A percentile compares a stretch with the other conserved stretches of the same genome.
Evolutionary conservation across 2,888 invertebrate species (phyloP).

Genomic region (Cabera pusaria): DNA sequence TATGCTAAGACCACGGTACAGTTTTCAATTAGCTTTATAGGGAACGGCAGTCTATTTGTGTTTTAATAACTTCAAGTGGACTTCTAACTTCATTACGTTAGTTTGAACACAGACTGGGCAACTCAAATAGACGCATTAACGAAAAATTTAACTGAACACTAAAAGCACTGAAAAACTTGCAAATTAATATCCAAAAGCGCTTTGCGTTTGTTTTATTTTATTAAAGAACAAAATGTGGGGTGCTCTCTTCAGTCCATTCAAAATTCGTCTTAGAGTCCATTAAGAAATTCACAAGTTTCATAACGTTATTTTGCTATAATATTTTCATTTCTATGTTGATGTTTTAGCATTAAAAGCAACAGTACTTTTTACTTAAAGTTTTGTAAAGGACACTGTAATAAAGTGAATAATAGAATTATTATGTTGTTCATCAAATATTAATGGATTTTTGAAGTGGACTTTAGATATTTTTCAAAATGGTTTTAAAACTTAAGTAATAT

Average conservation of each 20-base stretch:
- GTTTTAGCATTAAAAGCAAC: constrained; percentile 4
- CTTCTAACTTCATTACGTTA: constrained; percentile 54
- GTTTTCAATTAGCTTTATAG: constrained; percentile 72
- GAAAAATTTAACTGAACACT: constrained; percentile 12
- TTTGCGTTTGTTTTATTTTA: constrained; percentile 22
- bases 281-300: constrained; percentile 26
- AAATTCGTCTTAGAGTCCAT: constrained; percentile 21
- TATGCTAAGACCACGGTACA: constrained; percentile 47
- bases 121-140: constrained; percentile 22
- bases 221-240: constrained; percentile 25
- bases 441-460: too few relatives aligned
- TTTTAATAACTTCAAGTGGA: constrained; percentile 73
- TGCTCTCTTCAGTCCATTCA: constrained; percentile 29
- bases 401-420: background rate
- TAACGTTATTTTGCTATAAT: constrained; percentile 26
- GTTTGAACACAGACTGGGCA: constrained; percentile 32
- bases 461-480: too few relatives aligned
- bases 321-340: constrained; percentile 18
- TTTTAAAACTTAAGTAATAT: too few relatives aligned
- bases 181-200: constrained; percentile 22
- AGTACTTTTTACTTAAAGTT: constrained; percentile 13
- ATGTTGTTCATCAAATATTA: too few relatives aligned
- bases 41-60: constrained; percentile 55
- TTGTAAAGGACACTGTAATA: background rate
- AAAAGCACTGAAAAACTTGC: constrained; percentile 24